Percentiles rank a stretch among this genome's conserved stretches.
These are phyloP conservation scores for Deilephila porcellus DNA, from an alignment of 2,888 invertebrate genomes.

Conservation along the genomic window DNA sequence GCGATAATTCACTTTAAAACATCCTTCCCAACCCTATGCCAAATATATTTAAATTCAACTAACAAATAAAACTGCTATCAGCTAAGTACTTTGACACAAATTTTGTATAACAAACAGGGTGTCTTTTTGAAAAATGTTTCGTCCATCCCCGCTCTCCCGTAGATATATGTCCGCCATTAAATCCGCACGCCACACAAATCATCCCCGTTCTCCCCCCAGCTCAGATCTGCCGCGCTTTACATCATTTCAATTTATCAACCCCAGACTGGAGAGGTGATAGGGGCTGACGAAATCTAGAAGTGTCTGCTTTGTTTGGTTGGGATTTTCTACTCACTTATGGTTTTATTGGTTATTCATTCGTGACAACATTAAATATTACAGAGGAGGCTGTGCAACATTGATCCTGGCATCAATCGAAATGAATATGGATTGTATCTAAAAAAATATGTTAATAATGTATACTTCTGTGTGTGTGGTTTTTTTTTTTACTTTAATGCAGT, in stretches of 20 bases:
- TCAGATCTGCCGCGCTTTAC: conserved; percentile 38
- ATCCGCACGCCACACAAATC: conserved; percentile 52
- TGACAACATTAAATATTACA: too few relatives aligned
- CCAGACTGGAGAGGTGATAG: not conserved
- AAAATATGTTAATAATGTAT: too few relatives aligned
- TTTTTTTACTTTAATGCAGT: too few relatives aligned
- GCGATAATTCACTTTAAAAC: too few relatives aligned
- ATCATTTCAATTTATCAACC: conserved; percentile 49
- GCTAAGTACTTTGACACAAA: not conserved
- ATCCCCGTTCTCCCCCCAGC: conserved; percentile 35
- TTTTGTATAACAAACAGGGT: conserved; percentile 2
- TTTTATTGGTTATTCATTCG: too few relatives aligned
- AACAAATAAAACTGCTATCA: not conserved
- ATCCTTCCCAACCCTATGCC: too few relatives aligned
- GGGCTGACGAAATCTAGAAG: not conserved
- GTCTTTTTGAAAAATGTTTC: conserved; percentile 30
- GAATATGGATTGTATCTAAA: too few relatives aligned
- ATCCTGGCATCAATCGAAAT: too few relatives aligned
- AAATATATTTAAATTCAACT: too few relatives aligned
- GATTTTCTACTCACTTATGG: not conserved
- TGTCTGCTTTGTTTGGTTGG: not conserved
- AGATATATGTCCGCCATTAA: conserved; percentile 48
- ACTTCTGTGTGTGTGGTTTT: too few relatives aligned
- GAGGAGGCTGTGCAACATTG: too few relatives aligned
- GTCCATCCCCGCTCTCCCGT: conserved; percentile 40